Evolutionary conservation across 2,797 vertebrate species (phyloP).

Genomic region (Sandelia bainsii): DNA sequence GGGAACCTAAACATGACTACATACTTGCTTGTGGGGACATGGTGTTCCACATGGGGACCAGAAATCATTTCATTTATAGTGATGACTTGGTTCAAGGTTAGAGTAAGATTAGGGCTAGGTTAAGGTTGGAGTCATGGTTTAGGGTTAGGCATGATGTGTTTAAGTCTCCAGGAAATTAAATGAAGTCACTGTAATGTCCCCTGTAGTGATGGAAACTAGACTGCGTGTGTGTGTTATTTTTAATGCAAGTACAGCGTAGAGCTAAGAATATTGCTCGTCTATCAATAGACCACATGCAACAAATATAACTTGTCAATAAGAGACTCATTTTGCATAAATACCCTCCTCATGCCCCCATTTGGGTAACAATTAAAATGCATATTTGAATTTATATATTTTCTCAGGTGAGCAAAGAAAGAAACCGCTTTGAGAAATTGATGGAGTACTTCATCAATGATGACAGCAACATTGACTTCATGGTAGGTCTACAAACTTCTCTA

Average conservation of each 20-base stretch:
- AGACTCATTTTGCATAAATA: background rate
- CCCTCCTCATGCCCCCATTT: constrained; percentile 8
- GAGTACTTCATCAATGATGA: constrained; percentile 95
- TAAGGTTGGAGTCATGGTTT: background rate
- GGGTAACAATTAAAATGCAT: constrained; percentile 24
- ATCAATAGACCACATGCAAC: background rate
- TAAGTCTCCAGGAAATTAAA: too few species aligned
- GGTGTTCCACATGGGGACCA: too few species aligned
- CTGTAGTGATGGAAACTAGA: too few species aligned
- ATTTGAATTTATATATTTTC: background rate
- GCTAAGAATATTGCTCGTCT: background rate
- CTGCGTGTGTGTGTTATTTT: background rate
- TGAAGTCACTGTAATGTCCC: too few species aligned
- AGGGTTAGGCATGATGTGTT: too few species aligned
- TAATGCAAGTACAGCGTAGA: background rate
- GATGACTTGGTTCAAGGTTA: too few species aligned
- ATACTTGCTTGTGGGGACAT: too few species aligned
- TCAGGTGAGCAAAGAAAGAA: constrained; percentile 93
- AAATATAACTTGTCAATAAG: background rate
- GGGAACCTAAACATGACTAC: too few species aligned
- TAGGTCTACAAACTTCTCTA: constrained; percentile 66
- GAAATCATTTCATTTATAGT: too few species aligned
- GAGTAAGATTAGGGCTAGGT: too few species aligned
- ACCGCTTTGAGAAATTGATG: constrained; percentile 97
- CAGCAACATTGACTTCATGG: constrained; percentile 98